Evolutionary conservation across 37 sponge, comb jelly and placozoan species (phyloP), one percentile per base, ranked within the genome.

Genomic region (Mnemiopsis leidyi): DNA sequence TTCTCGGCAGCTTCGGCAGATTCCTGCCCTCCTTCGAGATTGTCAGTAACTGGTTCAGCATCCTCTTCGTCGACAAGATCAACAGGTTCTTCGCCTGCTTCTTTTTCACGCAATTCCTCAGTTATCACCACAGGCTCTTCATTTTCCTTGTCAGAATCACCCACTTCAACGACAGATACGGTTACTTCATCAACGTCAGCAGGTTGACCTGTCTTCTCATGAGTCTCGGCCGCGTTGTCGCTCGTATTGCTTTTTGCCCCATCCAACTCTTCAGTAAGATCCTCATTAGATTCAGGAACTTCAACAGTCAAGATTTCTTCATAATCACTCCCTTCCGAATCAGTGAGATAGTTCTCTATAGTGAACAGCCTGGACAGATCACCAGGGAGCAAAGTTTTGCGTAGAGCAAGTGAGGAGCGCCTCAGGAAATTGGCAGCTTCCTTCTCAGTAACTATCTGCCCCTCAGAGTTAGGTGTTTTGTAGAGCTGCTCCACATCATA

Each of bases 301-400:
- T 77, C 79, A 20, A 34, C 21, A 5, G 21, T 33, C 61, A 48
- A 48, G 61, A 13, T 5, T 48, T 48, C 61, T 48, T 48, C 61
- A 48, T 48, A 5, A 5, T 48, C 61, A 77, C 32, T 31, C 33
- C 35, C 20, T 33, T 77, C 79, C 18, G 26, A 26, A 77, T 77
- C 79, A 20, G 79, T 77, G 32, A 21, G 33, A 34, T 31, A 77
- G 26, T 77, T 32, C 18, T 77, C 79, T 16, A 77, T 1, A 31
- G 79, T 77, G 48, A 85, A 85, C 90, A 85, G 26, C 36, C 90
- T 85, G 48, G 61, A 39, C 23, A 85, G 35, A 29, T 85, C 90
- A 13, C 61, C 90, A 23, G 90, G 90, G 25, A 85, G 61, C 38
- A 85, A 23, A 37, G 38, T 85, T 18, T 85, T 40, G 18, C 79